Percentiles rank a stretch among this genome's conserved stretches.
Evolutionary conservation across 64 coral and sea anemone genomes (phyloP).

Genomic region (Platygyra sinensis): DNA sequence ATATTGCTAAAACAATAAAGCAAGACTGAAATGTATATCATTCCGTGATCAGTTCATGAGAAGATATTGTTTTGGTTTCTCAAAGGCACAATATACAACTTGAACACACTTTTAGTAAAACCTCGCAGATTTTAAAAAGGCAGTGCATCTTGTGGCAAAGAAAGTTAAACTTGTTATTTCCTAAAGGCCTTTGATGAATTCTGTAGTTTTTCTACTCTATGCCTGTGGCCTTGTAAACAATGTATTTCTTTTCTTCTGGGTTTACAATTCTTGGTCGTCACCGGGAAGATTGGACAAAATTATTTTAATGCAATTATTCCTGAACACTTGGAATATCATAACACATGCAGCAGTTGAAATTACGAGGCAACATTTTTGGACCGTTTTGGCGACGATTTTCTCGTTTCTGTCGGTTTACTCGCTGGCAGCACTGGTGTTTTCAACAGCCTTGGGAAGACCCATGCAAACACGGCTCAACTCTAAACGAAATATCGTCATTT

Average conservation of each 20-base stretch:
- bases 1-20: too few species aligned
- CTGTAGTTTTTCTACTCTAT: neutral
- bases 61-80: too few species aligned
- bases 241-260: neutral
- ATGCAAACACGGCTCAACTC: neutral
- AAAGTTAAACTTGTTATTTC: neutral
- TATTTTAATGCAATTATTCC: neutral
- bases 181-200: neutral
- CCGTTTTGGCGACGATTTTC: neutral
- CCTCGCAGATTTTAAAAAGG: too few species aligned
- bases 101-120: too few species aligned
- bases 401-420: neutral
- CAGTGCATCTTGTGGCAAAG: too few species aligned
- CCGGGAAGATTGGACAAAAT: neutral
- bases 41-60: too few species aligned
- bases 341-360: neutral
- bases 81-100: too few species aligned
- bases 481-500: neutral
- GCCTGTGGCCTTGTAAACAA: neutral
- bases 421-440: neutral
- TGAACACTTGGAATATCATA: conserved; percentile 18
- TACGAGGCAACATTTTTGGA: neutral
- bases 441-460: neutral
- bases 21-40: too few species aligned
- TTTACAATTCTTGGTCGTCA: neutral